Evolutionary conservation across 2,113 vertebrate species (phyloP).

Genomic region (Xenopus tropicalis): UCB_Xtro_10.0 CM004443.2:159909001-159909500

Average conservation of each 20-base stretch:
- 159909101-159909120: constrained; percentile 11
- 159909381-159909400: no score
- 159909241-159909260: constrained; percentile 33
- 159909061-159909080: neutral
- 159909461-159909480: no score
- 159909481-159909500: no score
- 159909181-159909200: constrained; percentile 22
- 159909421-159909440: no score
- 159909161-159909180: constrained; percentile 14
- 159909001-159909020: no score
- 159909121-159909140: constrained; percentile 10
- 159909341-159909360: neutral
- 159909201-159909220: constrained; percentile 13
- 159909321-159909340: neutral
- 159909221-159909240: constrained; percentile 25
- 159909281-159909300: constrained; percentile 24
- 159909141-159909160: neutral
- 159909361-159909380: neutral
- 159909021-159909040: neutral
- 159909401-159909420: no score
- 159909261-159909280: constrained; percentile 25
- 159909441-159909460: no score
- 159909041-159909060: neutral
- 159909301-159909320: constrained; percentile 9
- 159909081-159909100: constrained; percentile 24